A percentile compares a stretch with the other conserved stretches of the same genome.
These are phyloP conservation scores for Oikopleura dioica DNA, from an alignment of 23 tunicate genomes.

Conservation along the genomic window DNA sequence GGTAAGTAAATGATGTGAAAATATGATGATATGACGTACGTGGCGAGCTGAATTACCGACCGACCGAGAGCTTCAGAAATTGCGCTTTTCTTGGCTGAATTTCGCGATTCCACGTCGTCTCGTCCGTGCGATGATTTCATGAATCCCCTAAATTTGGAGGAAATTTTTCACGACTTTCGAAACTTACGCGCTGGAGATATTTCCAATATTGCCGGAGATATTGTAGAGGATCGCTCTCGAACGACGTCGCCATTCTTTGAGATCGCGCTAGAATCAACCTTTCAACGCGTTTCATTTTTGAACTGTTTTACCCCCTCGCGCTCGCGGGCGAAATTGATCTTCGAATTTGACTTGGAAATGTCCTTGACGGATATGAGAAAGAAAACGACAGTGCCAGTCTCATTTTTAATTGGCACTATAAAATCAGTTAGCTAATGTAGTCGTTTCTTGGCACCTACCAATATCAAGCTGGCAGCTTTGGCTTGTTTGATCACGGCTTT, in stretches of 20 bases:
- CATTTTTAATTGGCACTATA: slow-evolving; percentile 12
- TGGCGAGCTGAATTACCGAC: slow-evolving; percentile 14
- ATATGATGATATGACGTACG: too few species aligned
- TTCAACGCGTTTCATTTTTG: too few species aligned
- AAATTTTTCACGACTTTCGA: too few species aligned
- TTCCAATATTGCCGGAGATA: slow-evolving; percentile 13
- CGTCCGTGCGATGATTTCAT: too few species aligned
- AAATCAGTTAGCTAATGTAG: too few species aligned
- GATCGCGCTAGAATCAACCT: neutral
- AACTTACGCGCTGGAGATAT: neutral
- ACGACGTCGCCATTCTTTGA: neutral
- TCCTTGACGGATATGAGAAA: slow-evolving; percentile 12
- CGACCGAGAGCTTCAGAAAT: slow-evolving; percentile 1
- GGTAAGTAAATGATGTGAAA: too few species aligned
- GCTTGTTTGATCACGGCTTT: too few species aligned
- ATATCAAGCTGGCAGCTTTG: slow-evolving; percentile 11
- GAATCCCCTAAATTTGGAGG: too few species aligned
- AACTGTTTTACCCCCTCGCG: too few species aligned
- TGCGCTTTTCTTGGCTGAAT: neutral
- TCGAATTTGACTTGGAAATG: neutral
- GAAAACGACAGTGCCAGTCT: slow-evolving; percentile 2
- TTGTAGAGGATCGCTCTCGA: neutral
- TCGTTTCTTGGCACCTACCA: neutral
- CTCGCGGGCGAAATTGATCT: too few species aligned
- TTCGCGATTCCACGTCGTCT: neutral